Evolutionary conservation across 2,888 invertebrate genomes (phyloP).

Genomic region (Pilophorus perplexus): DNA sequence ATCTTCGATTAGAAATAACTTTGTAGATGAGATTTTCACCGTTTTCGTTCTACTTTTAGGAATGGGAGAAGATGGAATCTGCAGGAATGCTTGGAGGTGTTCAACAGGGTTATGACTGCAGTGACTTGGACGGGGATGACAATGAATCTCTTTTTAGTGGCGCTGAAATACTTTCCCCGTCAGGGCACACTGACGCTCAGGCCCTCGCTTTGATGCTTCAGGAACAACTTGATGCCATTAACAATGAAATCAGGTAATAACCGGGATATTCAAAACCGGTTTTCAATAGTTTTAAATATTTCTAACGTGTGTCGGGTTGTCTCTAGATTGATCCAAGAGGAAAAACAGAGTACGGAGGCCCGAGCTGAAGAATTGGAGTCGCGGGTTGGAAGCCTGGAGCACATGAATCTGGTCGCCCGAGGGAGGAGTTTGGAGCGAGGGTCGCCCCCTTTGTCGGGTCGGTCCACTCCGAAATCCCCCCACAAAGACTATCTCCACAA

Average conservation of each 20-base stretch:
- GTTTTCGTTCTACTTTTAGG: too few species aligned
- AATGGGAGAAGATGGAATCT: constrained; percentile 95
- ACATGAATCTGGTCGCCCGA: constrained; percentile 78
- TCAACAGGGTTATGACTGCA: constrained; percentile 88
- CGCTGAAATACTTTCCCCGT: constrained; percentile 58
- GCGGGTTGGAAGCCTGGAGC: constrained; percentile 91
- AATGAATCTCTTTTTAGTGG: constrained; percentile 74
- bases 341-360: constrained; percentile 95
- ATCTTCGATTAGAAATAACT: too few species aligned
- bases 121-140: constrained; percentile 79
- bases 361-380: constrained; percentile 96
- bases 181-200: constrained; percentile 83
- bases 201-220: constrained; percentile 98
- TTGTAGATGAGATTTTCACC: too few species aligned
- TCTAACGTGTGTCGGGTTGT: not conserved
- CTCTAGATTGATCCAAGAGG: constrained; percentile 73
- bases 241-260: constrained; percentile 83
- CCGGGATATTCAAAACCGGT: not conserved
- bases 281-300: not conserved
- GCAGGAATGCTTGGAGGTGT: constrained; percentile 80
- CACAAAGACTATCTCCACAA: constrained; percentile 85
- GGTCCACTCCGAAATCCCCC: constrained; percentile 82
- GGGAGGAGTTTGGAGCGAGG: constrained; percentile 68
- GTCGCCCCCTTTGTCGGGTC: constrained; percentile 83
- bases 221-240: constrained; percentile 98